Percentiles rank a stretch among this genome's conserved stretches.
phyloP scores from a whole-genome alignment of 2,888 invertebrate genomes.

The Bursaphelenchus okinawaensis region DNA sequence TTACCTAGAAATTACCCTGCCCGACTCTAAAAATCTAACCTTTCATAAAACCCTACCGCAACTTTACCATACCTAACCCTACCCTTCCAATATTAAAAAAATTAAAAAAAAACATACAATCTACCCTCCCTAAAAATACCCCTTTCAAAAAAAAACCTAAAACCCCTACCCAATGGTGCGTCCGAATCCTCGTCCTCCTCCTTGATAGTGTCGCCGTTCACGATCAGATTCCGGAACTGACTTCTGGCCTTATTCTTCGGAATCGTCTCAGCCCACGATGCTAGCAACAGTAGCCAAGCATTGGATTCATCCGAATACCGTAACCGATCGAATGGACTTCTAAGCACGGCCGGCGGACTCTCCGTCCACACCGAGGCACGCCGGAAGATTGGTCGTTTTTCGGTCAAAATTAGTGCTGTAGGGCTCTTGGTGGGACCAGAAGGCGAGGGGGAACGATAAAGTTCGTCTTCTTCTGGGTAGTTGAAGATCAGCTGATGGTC shows the following conservation, averaged over 20 bases:
- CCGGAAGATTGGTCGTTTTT: slow-evolving; percentile 29
- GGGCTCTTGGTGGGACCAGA: slow-evolving; percentile 14
- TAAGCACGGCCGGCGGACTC: slow-evolving; percentile 30
- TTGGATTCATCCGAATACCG: slow-evolving; percentile 21
- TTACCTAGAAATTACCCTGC: too few relatives aligned
- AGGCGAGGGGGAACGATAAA: slow-evolving; percentile 19
- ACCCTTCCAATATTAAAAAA: too few relatives aligned
- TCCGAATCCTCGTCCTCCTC: slow-evolving; percentile 20
- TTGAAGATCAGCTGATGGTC: neutral
- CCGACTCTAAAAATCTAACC: too few relatives aligned
- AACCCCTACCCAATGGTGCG: slow-evolving; percentile 6
- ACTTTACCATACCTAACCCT: too few relatives aligned
- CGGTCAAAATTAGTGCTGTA: slow-evolving; percentile 18
- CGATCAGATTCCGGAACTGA: neutral
- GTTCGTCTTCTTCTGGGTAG: neutral
- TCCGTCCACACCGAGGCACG: slow-evolving; percentile 33
- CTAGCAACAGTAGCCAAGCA: slow-evolving; percentile 23
- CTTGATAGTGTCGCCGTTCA: slow-evolving; percentile 14
- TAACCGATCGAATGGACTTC: slow-evolving; percentile 26
- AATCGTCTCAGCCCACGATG: slow-evolving; percentile 23
- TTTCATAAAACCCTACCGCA: too few relatives aligned
- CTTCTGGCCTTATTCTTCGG: neutral
- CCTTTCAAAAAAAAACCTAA: too few relatives aligned
- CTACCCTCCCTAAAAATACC: too few relatives aligned
- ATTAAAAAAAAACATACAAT: too few relatives aligned